phyloP scores from a whole-genome alignment of 2,888 invertebrate species.

The Troglohyphantes excavatus region DNA sequence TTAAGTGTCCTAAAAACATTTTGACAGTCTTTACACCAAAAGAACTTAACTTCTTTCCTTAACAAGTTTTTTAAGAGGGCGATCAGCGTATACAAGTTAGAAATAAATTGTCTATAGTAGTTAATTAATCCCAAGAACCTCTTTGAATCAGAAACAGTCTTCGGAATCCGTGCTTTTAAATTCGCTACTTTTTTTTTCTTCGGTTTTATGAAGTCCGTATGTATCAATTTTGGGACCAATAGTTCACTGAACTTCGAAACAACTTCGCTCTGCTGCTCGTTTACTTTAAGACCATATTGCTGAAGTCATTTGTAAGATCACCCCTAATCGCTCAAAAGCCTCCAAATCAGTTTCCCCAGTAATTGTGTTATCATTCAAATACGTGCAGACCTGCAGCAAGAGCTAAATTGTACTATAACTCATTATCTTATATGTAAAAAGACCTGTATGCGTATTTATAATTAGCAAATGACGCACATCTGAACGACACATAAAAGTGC shows the following conservation, averaged over 20 bases:
- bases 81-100: slow-evolving; percentile 51
- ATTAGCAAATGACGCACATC: slow-evolving; percentile 81
- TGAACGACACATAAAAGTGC: too few species aligned
- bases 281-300: slow-evolving; percentile 40
- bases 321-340: slow-evolving; percentile 40
- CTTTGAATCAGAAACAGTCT: slow-evolving; percentile 50
- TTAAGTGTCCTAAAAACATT: slow-evolving; percentile 51
- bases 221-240: slow-evolving; percentile 54
- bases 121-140: slow-evolving; percentile 59
- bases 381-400: slow-evolving; percentile 80
- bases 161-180: slow-evolving; percentile 47
- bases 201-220: slow-evolving; percentile 40
- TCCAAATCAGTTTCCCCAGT: slow-evolving; percentile 39
- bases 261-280: slow-evolving; percentile 19
- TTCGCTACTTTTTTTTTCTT: slow-evolving; percentile 57
- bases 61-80: slow-evolving; percentile 47
- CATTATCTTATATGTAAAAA: slow-evolving; percentile 81
- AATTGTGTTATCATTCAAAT: slow-evolving; percentile 33
- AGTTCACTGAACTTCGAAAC: slow-evolving; percentile 40
- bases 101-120: slow-evolving; percentile 59
- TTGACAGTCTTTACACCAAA: slow-evolving; percentile 51
- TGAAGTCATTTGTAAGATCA: background rate
- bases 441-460: slow-evolving; percentile 82
- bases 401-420: slow-evolving; percentile 81
- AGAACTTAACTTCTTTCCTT: slow-evolving; percentile 39